Evolutionary conservation across 2,797 vertebrate species (phyloP).

Genomic region (Natrix natrix): DNA sequence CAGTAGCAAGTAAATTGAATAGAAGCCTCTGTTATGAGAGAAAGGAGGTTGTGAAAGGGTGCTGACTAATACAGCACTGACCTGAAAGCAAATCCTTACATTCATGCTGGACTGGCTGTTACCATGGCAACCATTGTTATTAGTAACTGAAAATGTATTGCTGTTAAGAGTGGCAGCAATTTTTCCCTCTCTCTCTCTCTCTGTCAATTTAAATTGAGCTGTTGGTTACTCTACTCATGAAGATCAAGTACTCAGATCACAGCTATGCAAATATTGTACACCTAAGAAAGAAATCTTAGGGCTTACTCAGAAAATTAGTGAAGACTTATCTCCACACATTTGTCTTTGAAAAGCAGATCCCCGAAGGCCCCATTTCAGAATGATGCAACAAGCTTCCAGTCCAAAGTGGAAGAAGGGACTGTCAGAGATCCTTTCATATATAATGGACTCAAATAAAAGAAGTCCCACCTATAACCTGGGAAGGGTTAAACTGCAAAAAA

Average conservation of each 20-base stretch:
- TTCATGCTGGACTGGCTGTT: slow-evolving; percentile 83
- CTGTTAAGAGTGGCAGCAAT: slow-evolving; percentile 81
- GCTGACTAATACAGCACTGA: slow-evolving; percentile 75
- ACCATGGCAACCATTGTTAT: slow-evolving; percentile 94
- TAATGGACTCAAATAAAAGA: neutral
- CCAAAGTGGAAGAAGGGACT: neutral
- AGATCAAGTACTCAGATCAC: slow-evolving; percentile 60
- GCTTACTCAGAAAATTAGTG: neutral
- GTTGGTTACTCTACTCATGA: slow-evolving; percentile 63
- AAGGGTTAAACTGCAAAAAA: neutral
- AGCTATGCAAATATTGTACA: slow-evolving; percentile 41
- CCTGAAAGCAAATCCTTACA: slow-evolving; percentile 82
- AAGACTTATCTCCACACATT: slow-evolving; percentile 6
- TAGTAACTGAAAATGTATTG: slow-evolving; percentile 88
- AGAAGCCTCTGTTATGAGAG: slow-evolving; percentile 62
- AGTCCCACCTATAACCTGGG: neutral
- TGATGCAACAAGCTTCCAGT: neutral
- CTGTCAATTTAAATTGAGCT: slow-evolving; percentile 62
- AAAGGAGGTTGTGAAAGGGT: slow-evolving; percentile 71
- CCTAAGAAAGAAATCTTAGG: slow-evolving; percentile 34
- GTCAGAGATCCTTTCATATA: neutral
- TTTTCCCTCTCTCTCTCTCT: neutral
- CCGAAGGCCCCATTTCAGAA: neutral
- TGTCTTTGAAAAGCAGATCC: neutral
- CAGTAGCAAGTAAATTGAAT: slow-evolving; percentile 60